Conservation (phyloP, 2,888 invertebrate species). For the Apamea anceps region DNA sequence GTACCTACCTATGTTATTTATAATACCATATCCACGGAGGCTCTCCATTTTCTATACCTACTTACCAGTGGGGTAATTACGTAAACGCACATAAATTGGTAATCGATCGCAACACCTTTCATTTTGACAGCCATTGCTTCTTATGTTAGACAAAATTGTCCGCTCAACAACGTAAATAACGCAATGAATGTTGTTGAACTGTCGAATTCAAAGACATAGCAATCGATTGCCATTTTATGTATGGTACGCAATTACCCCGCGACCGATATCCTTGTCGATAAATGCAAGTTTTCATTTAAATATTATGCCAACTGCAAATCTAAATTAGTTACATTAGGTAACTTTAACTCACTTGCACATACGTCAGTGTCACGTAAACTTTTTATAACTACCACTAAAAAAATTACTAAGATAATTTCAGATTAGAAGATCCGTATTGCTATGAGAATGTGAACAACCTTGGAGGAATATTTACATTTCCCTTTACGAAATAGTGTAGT, state of each 20-base stretch:
- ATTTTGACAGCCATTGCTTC: neutral
- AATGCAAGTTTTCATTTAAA: neutral
- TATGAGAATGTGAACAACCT: neutral
- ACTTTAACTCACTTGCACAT: neutral
- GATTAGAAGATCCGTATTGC: conserved; percentile 17
- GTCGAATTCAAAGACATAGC: neutral
- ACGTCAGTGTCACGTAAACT: neutral
- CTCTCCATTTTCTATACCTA: neutral
- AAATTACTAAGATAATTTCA: neutral
- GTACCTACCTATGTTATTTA: neutral
- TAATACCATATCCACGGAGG: neutral
- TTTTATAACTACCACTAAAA: neutral
- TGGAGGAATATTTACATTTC: conserved; percentile 25
- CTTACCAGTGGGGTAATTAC: neutral
- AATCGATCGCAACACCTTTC: too few relatives aligned
- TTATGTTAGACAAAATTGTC: neutral
- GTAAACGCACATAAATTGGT: neutral
- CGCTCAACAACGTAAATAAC: neutral
- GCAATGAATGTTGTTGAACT: neutral
- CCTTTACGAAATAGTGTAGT: conserved; percentile 8
- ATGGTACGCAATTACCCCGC: neutral
- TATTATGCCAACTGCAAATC: too few relatives aligned
- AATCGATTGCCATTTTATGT: neutral
- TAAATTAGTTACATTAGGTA: too few relatives aligned
- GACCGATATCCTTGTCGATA: too few relatives aligned